Evolutionary conservation across 92 coral and sea anemone species (phyloP).

Genomic region (Hydrozoanthus gracilis): DNA sequence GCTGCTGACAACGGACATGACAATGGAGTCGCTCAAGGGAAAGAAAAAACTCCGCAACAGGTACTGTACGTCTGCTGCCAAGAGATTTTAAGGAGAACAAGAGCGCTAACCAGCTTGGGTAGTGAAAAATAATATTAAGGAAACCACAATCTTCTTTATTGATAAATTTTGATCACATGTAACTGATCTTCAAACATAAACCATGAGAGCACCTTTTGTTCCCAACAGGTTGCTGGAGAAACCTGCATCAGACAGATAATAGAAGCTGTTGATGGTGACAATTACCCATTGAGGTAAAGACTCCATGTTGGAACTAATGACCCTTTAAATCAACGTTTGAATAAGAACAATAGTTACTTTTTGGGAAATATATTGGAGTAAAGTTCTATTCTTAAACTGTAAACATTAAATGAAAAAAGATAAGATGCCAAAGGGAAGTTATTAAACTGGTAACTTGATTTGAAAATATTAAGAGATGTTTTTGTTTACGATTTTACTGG

Average conservation of each 20-base stretch:
- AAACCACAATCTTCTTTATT: background rate
- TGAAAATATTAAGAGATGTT: too few relatives aligned
- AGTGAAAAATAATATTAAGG: background rate
- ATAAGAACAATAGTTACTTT: background rate
- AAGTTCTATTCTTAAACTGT: too few relatives aligned
- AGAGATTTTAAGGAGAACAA: background rate
- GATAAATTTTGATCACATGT: background rate
- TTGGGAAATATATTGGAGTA: too few relatives aligned
- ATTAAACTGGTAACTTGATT: too few relatives aligned
- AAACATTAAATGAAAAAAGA: too few relatives aligned
- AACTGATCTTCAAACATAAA: background rate
- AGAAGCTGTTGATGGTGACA: slow-evolving; percentile 86
- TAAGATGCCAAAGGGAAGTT: too few relatives aligned
- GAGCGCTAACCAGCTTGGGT: too few relatives aligned
- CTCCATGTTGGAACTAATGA: background rate
- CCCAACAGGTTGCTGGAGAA: slow-evolving; percentile 84
- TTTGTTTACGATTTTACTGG: too few relatives aligned
- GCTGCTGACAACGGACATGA: slow-evolving; percentile 54
- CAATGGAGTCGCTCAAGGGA: slow-evolving; percentile 41
- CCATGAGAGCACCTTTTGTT: background rate
- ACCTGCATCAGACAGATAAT: slow-evolving; percentile 81
- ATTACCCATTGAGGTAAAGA: slow-evolving; percentile 88
- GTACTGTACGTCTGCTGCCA: slow-evolving; percentile 42
- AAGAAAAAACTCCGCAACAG: slow-evolving; percentile 90
- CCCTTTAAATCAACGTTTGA: background rate